Evolutionary conservation across 2,113 vertebrate genomes (phyloP), one percentile per base, ranked within the genome.

Genomic region (Chloebia gouldiae): DNA sequence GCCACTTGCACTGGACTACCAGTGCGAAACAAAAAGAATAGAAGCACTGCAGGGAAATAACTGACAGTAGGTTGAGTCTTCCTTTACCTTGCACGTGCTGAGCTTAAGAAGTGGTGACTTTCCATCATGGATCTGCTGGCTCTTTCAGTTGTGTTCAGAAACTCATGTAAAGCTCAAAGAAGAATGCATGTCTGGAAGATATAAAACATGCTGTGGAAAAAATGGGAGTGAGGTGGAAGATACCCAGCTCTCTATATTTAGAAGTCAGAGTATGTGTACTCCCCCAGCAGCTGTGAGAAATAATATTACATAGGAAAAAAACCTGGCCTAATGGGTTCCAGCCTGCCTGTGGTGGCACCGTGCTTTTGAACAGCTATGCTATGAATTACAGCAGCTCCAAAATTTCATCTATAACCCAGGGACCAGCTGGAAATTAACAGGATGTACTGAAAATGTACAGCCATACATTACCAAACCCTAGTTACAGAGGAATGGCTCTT

Each of bases 281-380:
- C 27, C 39, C 54, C 59, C n/a, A 91, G 69, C 86, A 94, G 78
- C 86, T 93, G 86, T n/a, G 35, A 82, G 56, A 49, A 93, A 84
- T 95, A 85, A 61, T 45, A 80, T 71, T 72, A 7, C 25, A 53
- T 9, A 11, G 57, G 45, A 42, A 78, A 79, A 40, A 70, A 88
- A 12, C 0, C 14, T 13, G 4, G 42, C 45, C 57, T 92, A 51
- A 95, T 94, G 30, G 40, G n/a, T 95, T 96, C 76, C 78, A 94
- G 78, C 45, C 50, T 65, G 64, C 65, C 65, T 65, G 18, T 59
- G 57, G 35, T 64, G 33, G 39, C 40, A 81, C 24, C 0, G 0
- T 0, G 9, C 31, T 84, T 81, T 70, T 40, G 60, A 92, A 57
- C 28, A 86, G 83, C 15, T 27, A 16, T 39, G 24, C 19, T 27